Evolutionary conservation across 2,888 invertebrate species (phyloP).

Genomic region (Cremastobaeus sp.): DNA sequence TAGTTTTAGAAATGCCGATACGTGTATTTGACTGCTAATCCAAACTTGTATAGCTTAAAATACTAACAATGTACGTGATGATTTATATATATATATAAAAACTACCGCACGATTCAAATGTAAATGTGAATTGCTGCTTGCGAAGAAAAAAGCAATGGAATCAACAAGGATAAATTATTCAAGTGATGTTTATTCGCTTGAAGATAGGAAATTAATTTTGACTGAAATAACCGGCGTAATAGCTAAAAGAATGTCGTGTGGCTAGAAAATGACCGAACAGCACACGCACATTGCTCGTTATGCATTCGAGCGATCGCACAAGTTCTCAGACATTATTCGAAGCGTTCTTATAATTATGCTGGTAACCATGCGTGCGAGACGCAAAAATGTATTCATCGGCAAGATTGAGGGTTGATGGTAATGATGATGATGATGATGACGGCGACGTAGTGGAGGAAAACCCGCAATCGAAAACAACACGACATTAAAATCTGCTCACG

Average conservation of each 20-base stretch:
- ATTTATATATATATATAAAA: no score
- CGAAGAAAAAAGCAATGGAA: no score
- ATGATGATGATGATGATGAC: slow-evolving; percentile 31
- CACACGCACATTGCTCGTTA: slow-evolving; percentile 51
- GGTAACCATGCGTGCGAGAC: slow-evolving; percentile 34
- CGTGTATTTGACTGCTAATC: no score
- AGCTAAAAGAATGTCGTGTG: slow-evolving; percentile 14
- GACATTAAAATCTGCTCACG: slow-evolving; percentile 38
- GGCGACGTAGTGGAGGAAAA: slow-evolving; percentile 1
- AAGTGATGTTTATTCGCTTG: no score
- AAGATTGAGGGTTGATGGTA: slow-evolving; percentile 36
- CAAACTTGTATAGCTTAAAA: no score
- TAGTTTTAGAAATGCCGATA: no score
- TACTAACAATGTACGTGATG: no score
- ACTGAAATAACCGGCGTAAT: not conserved
- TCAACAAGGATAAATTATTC: no score
- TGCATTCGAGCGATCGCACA: slow-evolving; percentile 38
- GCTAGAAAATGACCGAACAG: slow-evolving; percentile 40
- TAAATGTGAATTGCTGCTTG: no score
- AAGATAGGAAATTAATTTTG: no score
- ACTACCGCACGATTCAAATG: no score
- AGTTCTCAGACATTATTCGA: slow-evolving; percentile 44
- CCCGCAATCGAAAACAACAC: slow-evolving; percentile 15
- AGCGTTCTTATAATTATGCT: slow-evolving; percentile 42
- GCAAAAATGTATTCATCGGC: slow-evolving; percentile 30